Conservation (phyloP, 1,140 invertebrate genomes). For the Reticulitermes speratus region DNA sequence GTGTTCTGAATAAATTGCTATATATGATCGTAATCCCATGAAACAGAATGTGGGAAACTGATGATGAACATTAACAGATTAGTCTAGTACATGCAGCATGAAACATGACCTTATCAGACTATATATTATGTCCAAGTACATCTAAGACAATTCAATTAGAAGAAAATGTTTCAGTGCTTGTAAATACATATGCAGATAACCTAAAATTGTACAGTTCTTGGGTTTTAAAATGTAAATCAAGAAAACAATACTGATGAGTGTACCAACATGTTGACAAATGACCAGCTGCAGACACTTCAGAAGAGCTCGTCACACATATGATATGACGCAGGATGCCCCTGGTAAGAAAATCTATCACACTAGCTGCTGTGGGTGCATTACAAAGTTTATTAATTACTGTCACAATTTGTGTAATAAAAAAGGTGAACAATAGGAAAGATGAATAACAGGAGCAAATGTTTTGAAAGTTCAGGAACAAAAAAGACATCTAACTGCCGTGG, state of each 20-base stretch:
- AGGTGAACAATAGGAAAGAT: not conserved
- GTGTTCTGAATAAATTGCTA: not conserved
- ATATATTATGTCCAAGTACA: conserved; percentile 11
- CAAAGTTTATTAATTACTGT: not conserved
- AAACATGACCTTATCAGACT: not conserved
- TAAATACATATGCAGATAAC: conserved; percentile 16
- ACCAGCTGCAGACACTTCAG: not conserved
- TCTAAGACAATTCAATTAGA: not conserved
- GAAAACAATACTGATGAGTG: not conserved
- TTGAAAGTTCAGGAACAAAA: not conserved
- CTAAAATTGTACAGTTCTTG: not conserved
- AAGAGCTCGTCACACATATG: not conserved
- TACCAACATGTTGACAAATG: not conserved
- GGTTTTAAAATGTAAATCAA: not conserved
- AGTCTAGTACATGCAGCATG: conserved; percentile 6
- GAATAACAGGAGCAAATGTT: not conserved
- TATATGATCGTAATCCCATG: not conserved
- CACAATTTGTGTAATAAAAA: not conserved
- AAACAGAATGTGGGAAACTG: not conserved
- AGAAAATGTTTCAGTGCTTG: not conserved
- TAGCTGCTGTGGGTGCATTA: not conserved
- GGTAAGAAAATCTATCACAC: not conserved
- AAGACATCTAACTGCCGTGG: not conserved
- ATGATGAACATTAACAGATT: not conserved
- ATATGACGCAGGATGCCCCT: not conserved